phyloP scores from a whole-genome alignment of 2,888 invertebrate genomes.

The Syrphus vitripennis region DNA sequence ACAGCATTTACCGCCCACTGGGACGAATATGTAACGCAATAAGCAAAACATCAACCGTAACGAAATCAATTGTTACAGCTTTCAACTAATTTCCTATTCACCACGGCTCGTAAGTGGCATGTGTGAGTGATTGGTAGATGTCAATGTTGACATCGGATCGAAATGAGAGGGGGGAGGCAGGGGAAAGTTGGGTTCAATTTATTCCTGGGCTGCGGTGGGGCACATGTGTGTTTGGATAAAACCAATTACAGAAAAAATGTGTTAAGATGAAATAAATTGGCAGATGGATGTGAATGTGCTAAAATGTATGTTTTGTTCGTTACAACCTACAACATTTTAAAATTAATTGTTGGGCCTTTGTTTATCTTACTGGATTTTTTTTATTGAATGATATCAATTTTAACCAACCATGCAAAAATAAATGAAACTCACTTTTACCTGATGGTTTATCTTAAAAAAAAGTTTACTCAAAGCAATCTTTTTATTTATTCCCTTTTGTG shows the following conservation, averaged over 20 bases:
- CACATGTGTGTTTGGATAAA: slow-evolving; percentile 24
- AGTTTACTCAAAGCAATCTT: too few species aligned
- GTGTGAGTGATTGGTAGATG: slow-evolving; percentile 50
- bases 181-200: not conserved
- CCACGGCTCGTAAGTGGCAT: slow-evolving; percentile 10
- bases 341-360: too few species aligned
- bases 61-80: slow-evolving; percentile 61
- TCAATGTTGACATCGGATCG: slow-evolving; percentile 43
- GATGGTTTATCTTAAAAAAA: too few species aligned
- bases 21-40: slow-evolving; percentile 33
- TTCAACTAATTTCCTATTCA: slow-evolving; percentile 57
- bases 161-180: not conserved
- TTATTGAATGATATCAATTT: too few species aligned
- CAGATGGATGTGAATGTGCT: not conserved
- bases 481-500: too few species aligned
- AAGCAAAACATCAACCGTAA: slow-evolving; percentile 39
- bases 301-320: not conserved
- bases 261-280: not conserved
- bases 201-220: not conserved
- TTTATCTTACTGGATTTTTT: too few species aligned
- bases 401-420: too few species aligned
- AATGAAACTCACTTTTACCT: too few species aligned
- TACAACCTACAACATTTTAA: too few species aligned
- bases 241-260: slow-evolving; percentile 18
- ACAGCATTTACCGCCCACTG: slow-evolving; percentile 35